Evolutionary conservation across 2,797 vertebrate genomes (phyloP).

Genomic region (Lacerta agilis): DNA sequence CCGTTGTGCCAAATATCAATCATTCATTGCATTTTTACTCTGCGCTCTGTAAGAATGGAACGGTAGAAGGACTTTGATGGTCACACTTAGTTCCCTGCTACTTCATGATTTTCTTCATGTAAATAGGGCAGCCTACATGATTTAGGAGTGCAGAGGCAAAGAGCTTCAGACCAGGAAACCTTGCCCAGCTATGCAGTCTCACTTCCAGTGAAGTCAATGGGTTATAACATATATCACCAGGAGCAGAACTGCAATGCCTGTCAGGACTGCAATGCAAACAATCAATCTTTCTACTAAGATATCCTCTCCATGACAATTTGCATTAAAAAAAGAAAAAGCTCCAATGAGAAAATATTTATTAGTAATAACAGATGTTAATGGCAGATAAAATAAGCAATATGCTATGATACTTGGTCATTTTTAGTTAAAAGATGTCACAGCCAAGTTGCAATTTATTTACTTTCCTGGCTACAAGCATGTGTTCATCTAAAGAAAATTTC

Average conservation of each 20-base stretch:
- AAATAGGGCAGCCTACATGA: too few species aligned
- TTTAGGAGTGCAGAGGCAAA: neutral
- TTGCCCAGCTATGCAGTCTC: neutral
- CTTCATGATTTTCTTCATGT: neutral
- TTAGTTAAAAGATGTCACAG: conserved; percentile 41
- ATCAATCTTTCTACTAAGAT: neutral
- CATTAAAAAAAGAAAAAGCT: neutral
- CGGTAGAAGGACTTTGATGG: neutral
- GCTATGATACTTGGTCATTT: conserved; percentile 57
- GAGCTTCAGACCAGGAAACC: neutral
- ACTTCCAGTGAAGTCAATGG: neutral
- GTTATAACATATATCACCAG: neutral
- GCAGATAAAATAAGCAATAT: conserved; percentile 52
- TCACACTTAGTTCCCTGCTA: neutral
- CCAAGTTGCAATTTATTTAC: conserved; percentile 50
- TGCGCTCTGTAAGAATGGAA: neutral
- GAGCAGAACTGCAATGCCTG: neutral
- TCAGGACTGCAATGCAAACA: neutral
- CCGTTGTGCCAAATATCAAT: neutral
- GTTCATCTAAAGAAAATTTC: conserved; percentile 40
- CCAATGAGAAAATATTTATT: conserved; percentile 59
- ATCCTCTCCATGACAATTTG: neutral
- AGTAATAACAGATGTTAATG: conserved; percentile 44
- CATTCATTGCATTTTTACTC: conserved; percentile 11
- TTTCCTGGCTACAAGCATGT: conserved; percentile 31